Evolutionary conservation across 2,888 invertebrate species (phyloP).

Genomic region (Ophion slaviceki): DNA sequence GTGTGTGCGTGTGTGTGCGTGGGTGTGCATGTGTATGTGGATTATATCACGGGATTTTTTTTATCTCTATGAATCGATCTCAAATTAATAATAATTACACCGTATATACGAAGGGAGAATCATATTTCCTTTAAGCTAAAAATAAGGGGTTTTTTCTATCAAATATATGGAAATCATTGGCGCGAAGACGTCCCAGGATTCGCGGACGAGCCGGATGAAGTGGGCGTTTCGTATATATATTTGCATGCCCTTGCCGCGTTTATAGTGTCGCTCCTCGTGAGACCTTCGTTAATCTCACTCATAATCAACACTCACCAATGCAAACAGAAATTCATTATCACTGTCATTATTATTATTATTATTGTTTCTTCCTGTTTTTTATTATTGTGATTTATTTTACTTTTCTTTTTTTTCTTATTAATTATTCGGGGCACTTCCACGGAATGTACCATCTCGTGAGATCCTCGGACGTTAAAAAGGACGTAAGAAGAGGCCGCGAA

Average conservation of each 20-base stretch:
- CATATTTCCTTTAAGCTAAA: neutral
- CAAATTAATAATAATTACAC: constrained; percentile 46
- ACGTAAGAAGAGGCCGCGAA: too few relatives aligned
- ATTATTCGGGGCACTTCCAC: too few relatives aligned
- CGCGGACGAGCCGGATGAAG: constrained; percentile 27
- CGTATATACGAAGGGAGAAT: constrained; percentile 20
- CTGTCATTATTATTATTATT: too few relatives aligned
- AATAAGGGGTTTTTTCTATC: neutral
- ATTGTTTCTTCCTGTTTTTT: constrained; percentile 5
- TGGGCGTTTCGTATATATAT: constrained; percentile 42
- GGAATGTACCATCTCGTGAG: too few relatives aligned
- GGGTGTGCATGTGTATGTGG: neutral
- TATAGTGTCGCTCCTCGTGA: neutral
- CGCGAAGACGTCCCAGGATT: neutral
- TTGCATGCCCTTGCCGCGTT: neutral
- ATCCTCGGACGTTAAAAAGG: too few relatives aligned
- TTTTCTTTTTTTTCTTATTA: too few relatives aligned
- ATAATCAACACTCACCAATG: neutral
- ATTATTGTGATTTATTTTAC: neutral
- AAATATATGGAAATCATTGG: neutral
- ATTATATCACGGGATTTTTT: constrained; percentile 13
- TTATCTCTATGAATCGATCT: constrained; percentile 17
- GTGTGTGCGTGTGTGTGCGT: neutral
- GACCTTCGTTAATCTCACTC: constrained; percentile 23
- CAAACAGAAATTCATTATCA: too few relatives aligned